These are phyloP conservation scores for Hypsibius dujardini DNA, from an alignment of 1,140 invertebrate genomes.

Conservation along the genomic window DNA sequence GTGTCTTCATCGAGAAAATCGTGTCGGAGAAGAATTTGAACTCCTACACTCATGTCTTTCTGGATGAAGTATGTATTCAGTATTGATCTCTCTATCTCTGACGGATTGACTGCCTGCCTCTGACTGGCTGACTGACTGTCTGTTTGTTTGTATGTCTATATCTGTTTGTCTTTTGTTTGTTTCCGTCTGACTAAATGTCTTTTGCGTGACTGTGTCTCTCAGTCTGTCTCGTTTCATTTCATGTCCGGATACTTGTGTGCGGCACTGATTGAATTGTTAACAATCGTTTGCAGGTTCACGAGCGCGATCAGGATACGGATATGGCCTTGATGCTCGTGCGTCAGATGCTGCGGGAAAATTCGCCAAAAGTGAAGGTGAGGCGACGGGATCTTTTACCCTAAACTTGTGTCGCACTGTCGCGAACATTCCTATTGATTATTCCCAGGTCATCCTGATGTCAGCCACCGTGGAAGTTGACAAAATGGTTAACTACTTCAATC, in stretches of 20 bases:
- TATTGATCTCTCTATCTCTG: too few species aligned
- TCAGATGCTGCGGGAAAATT: conserved; percentile 50
- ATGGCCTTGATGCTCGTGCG: conserved; percentile 70
- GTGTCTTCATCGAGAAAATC: conserved; percentile 47
- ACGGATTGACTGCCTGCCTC: too few species aligned
- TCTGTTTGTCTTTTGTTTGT: too few species aligned
- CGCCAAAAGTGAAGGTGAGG: conserved; percentile 45
- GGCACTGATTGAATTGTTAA: too few species aligned
- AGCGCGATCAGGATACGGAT: conserved; percentile 79
- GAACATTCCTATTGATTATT: not conserved
- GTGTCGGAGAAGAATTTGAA: conserved; percentile 41
- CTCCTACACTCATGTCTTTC: conserved; percentile 66
- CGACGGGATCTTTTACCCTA: too few species aligned
- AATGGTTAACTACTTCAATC: conserved; percentile 41
- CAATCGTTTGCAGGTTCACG: too few species aligned
- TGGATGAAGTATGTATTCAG: conserved; percentile 61
- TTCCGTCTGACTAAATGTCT: too few species aligned
- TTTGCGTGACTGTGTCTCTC: too few species aligned
- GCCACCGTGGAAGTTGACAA: conserved; percentile 38
- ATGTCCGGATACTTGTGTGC: too few species aligned
- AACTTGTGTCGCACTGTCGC: not conserved
- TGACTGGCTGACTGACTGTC: too few species aligned
- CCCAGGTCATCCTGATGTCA: conserved; percentile 42
- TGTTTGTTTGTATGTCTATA: too few species aligned
- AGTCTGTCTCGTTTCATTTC: too few species aligned